phyloP scores from a whole-genome alignment of 2,888 invertebrate genomes.

The Harmothoe impar region DNA sequence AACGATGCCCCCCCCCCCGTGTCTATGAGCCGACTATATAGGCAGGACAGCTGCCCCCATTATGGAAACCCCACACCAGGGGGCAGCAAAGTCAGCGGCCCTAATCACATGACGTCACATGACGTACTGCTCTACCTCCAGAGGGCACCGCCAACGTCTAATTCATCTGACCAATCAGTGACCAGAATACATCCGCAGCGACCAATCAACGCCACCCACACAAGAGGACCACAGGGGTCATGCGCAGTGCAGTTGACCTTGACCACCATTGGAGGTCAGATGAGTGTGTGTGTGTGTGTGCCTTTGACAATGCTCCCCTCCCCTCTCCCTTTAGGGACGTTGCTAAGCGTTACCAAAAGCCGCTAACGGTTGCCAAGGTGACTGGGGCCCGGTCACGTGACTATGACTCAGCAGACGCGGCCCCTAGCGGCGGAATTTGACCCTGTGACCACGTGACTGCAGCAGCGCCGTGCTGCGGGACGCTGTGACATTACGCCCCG shows the following conservation, averaged over 20 bases:
- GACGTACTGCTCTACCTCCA: not conserved
- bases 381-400: conserved; percentile 1
- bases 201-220: conserved; percentile 16
- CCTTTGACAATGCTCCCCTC: conserved; percentile 20
- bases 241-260: not conserved
- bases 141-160: not conserved
- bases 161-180: conserved; percentile 27
- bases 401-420: not conserved
- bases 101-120: conserved; percentile 21
- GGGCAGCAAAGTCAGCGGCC: not conserved
- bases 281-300: not conserved
- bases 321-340: conserved; percentile 3
- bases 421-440: conserved; percentile 4
- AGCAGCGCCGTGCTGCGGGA: not conserved
- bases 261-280: not conserved
- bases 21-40: too few relatives aligned
- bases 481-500: not conserved
- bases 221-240: not conserved
- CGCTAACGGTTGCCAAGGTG: conserved; percentile 37
- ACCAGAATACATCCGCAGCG: not conserved
- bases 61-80: not conserved
- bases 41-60: not conserved
- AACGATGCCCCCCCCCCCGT: too few relatives aligned
- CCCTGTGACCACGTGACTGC: not conserved
- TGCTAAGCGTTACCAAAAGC: conserved; percentile 26